Evolutionary conservation across 2,888 invertebrate genomes (phyloP).

Genomic region (Eristalinus aeneus): DNA sequence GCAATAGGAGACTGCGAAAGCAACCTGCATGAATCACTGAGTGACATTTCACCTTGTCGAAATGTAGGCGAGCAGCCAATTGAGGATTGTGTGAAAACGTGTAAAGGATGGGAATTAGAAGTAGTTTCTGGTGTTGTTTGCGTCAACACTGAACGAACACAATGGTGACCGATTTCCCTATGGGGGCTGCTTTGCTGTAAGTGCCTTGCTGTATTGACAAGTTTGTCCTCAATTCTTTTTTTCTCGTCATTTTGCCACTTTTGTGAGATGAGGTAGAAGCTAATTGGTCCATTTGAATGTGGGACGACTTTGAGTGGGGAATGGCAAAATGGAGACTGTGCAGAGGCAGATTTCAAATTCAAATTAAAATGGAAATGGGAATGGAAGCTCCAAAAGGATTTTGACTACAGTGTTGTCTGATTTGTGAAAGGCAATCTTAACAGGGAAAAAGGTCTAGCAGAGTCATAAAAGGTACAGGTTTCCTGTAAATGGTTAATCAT

Average conservation of each 20-base stretch:
- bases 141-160: constrained; percentile 38
- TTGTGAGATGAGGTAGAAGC: not conserved
- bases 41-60: constrained; percentile 68
- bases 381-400: no score
- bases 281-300: constrained; percentile 25
- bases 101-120: constrained; percentile 54
- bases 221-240: constrained; percentile 30
- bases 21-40: constrained; percentile 32
- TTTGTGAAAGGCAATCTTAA: no score
- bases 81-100: constrained; percentile 43
- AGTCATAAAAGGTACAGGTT: no score
- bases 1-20: constrained; percentile 10
- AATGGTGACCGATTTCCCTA: constrained; percentile 46
- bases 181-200: not conserved
- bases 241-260: no score
- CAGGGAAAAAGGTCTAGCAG: no score
- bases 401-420: no score
- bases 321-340: constrained; percentile 3
- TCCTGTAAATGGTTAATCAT: no score
- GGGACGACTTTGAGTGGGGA: not conserved
- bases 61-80: constrained; percentile 57
- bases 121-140: constrained; percentile 19
- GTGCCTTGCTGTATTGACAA: constrained; percentile 51
- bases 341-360: no score
- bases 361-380: not conserved